These are phyloP conservation scores for Smittia aterrima DNA, from an alignment of 2,888 invertebrate species.

Conservation along the genomic window DNA sequence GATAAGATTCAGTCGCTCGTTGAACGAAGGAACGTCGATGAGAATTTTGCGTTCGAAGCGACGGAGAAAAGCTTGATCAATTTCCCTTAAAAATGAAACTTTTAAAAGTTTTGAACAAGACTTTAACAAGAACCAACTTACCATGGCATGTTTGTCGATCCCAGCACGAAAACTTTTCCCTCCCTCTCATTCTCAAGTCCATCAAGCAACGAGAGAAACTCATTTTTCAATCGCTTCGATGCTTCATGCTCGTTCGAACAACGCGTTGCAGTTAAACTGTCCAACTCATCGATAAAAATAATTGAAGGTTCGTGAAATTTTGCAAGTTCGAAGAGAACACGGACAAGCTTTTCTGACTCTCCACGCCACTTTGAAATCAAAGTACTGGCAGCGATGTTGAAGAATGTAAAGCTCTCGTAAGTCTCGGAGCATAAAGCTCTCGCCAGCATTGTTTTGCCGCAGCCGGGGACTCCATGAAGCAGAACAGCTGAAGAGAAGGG, in stretches of 20 bases:
- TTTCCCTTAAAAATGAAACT: constrained; percentile 61
- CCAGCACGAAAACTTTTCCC: constrained; percentile 72
- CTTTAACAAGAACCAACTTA: constrained; percentile 49
- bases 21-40: constrained; percentile 70
- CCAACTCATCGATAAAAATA: constrained; percentile 91
- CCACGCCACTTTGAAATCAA: constrained; percentile 96
- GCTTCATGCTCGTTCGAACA: constrained; percentile 77
- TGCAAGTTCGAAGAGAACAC: constrained; percentile 86
- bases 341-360: constrained; percentile 89
- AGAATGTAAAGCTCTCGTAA: constrained; percentile 68
- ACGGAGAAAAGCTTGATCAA: constrained; percentile 83
- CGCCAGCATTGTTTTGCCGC: constrained; percentile 87
- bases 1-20: constrained; percentile 69
- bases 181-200: constrained; percentile 64
- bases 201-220: constrained; percentile 83
- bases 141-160: constrained; percentile 93
- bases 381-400: constrained; percentile 85
- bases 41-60: constrained; percentile 84
- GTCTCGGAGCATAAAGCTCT: constrained; percentile 84
- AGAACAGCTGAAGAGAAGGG: constrained; percentile 5
- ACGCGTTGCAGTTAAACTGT: constrained; percentile 71
- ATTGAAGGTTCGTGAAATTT: constrained; percentile 81
- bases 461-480: constrained; percentile 55
- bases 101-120: no score
- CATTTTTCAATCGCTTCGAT: constrained; percentile 82